These are phyloP conservation scores for Hydractinia echinata DNA, from an alignment of 30 jellyfish, hydroid and myxozoan genomes.

Conservation along the genomic window DNA sequence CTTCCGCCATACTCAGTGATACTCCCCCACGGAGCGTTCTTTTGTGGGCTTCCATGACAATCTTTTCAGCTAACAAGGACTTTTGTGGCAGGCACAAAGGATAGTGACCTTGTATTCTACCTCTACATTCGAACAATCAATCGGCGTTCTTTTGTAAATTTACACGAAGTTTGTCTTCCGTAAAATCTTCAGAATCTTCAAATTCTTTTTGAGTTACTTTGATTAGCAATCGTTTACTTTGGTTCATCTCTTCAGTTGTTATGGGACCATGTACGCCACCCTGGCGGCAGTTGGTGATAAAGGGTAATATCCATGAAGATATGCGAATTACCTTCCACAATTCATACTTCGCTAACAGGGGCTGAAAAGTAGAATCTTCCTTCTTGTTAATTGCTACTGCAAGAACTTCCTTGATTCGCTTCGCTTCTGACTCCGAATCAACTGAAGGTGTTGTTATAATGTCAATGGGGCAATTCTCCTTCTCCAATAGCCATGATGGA, in stretches of 20 bases:
- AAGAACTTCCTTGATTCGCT: constrained; percentile 5
- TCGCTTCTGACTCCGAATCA: background rate
- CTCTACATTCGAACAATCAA: too few species aligned
- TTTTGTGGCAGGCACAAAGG: too few species aligned
- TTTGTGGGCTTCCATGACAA: too few species aligned
- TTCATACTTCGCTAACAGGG: constrained; percentile 6
- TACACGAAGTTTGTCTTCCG: constrained; percentile 8
- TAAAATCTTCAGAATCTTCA: too few species aligned
- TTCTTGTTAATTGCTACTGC: constrained; percentile 10
- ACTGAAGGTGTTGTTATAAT: background rate
- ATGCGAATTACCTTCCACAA: background rate
- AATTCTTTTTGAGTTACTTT: background rate
- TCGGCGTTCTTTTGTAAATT: constrained; percentile 9
- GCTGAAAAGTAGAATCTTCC: constrained; percentile 1
- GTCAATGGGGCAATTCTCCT: constrained; percentile 7
- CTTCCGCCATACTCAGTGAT: too few species aligned
- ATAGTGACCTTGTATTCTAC: too few species aligned
- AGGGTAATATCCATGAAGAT: constrained; percentile 2
- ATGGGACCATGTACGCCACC: too few species aligned
- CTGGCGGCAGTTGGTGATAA: too few species aligned
- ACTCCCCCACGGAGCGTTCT: too few species aligned
- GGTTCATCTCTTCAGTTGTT: constrained; percentile 10
- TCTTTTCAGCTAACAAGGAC: too few species aligned
- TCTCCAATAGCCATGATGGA: constrained; percentile 8
- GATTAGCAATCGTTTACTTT: constrained; percentile 1